Evolutionary conservation across 2,113 vertebrate genomes (phyloP), one percentile per base, ranked within the genome.

Genomic region (Rostratula benghalensis): DNA sequence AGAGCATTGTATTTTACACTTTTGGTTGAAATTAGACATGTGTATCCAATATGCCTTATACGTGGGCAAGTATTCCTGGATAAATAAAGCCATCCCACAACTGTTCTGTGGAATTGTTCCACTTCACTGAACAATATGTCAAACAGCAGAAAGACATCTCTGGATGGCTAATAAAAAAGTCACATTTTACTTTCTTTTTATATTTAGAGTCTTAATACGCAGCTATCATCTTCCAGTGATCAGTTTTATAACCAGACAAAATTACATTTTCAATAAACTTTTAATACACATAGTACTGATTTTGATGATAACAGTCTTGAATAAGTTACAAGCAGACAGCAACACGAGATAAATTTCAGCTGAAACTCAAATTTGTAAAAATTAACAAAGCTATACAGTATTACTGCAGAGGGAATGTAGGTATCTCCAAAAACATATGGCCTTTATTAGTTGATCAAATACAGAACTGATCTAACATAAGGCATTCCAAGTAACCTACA

Each of bases 221-320:
- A 74, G 85, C 68, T 90, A 80, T 93, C 81, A 46, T 79, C 76
- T 84, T 77, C 53, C 63, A 94, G 57, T 11, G 22, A 67, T 69
- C 80, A 64, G 60, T 67, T 95, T 86, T 80, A 74, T 74, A 95
- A 85, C n/a, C 39, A 80, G 25, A 33, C 19, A 93, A 94, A 94
- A 92, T 70, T 9, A 61, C 43, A 89, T 83, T 89, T 95, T 64
- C 84, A 79, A 48, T 74, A 90, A 70, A n/a, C 51, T 74, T 84
- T 30, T 56, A 57, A 50, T 21, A 93, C 9, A 76, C n/a, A 9
- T 25, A 70, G 63, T 69, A 80, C 61, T 77, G 84, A 93, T 88
- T 74, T 54, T 67, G 15, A 80, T 65, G 78, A 91, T 83, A 94
- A 94, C 14, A 5, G 41, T 59, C 45, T 77, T 37, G n/a, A 81